Evolutionary conservation across 2,888 invertebrate genomes (phyloP), one percentile per base, ranked within the genome.

Genomic region (Anoplius nigerrimus): DNA sequence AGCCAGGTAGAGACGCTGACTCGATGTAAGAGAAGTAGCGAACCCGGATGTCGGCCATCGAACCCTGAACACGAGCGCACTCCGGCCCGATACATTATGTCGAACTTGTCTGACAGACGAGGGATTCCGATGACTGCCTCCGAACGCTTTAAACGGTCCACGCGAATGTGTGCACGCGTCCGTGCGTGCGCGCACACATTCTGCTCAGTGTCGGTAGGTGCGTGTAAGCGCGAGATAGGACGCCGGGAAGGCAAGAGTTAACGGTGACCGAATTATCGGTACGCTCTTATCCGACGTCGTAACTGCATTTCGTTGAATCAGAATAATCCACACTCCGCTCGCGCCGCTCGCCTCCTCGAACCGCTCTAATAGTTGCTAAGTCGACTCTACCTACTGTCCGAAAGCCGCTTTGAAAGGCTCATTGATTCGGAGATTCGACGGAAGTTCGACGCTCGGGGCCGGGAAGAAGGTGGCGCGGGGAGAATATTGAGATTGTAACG

Each of bases 31-130:
- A 11, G 48, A 48, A 18, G 48, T 48, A 48, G 48, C n/a, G 48
- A 48, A 48, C 48, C 48, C n/a, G 61, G 46, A 58, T 62, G 59
- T 54, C 68, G 74, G 64, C 57, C 69, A 71, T 69, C 71, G 66
- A 77, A 76, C 74, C 71, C 71, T 54, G 57, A 58, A 59, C 66
- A 77, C 65, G 67, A 66, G 67, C 65, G 48, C 48, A 48, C 48
- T 2, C 18, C 34, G 66, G n/a, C n/a, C n/a, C 62, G 69, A 60
- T 66, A 67, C 61, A 62, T 77, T 72, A 71, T 71, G 62, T 64
- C 69, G 71, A 64, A 66, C 57, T 63, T 56, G 45, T 54, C 34
- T 11, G 34, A 34, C 11, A 27, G 13, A 57, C 20, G n/a, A 46
- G 8, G 42, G 45, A 59, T 34, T 3, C 34, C 34, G 11, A 34